Conservation (phyloP, 2,113 vertebrate genomes). For the Psilopsiagon aymara region DNA sequence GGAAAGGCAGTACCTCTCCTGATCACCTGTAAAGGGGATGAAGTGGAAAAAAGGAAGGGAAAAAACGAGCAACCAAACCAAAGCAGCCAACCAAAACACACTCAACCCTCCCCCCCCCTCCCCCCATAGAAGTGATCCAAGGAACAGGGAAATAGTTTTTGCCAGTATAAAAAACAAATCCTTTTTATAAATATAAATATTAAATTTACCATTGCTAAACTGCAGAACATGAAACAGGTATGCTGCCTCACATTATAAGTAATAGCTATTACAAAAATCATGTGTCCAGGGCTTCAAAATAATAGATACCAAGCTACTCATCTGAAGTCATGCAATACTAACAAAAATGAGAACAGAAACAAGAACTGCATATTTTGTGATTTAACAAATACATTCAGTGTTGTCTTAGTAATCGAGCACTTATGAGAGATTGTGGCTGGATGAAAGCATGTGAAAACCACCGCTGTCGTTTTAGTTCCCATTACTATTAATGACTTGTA, state of each 20-base stretch:
- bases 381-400: not conserved
- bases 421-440: not conserved
- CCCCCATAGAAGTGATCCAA: not conserved
- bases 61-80: not conserved
- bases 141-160: not conserved
- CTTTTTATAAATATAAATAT: not conserved
- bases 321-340: not conserved
- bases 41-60: not conserved
- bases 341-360: not conserved
- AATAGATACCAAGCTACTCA: not conserved
- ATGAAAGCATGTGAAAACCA: fast-evolving
- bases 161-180: not conserved
- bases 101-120: not conserved
- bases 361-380: not conserved
- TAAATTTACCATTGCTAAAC: not conserved
- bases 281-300: not conserved
- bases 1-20: not conserved
- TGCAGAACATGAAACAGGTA: not conserved
- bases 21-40: not conserved
- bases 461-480: not conserved
- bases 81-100: not conserved
- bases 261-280: not conserved
- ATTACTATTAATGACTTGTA: too few relatives aligned
- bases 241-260: not conserved
- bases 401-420: not conserved